A percentile compares a stretch with the other conserved stretches of the same genome.
Evolutionary conservation across 2,888 invertebrate genomes (phyloP).

Genomic region (Nipponacmea schrenckii): DNA sequence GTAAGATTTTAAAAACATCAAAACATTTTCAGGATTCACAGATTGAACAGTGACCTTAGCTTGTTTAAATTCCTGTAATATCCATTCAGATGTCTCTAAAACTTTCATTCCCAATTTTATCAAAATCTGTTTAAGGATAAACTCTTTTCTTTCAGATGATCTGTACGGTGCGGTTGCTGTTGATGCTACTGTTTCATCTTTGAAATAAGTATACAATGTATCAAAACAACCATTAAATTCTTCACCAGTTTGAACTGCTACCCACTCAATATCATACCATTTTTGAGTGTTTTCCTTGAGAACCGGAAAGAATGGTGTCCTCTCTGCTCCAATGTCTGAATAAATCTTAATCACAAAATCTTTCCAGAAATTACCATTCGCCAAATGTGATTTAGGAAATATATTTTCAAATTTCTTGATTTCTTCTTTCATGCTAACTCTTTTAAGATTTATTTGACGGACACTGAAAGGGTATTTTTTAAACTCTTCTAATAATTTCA

Average conservation of each 20-base stretch:
- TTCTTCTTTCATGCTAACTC: not conserved
- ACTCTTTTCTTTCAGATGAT: not conserved
- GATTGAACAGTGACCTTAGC: conserved; percentile 12
- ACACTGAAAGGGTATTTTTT: not conserved
- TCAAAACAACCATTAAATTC: not conserved
- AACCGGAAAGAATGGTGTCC: not conserved
- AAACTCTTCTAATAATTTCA: conserved; percentile 4
- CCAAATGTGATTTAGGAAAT: conserved; percentile 22
- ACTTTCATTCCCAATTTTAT: conserved; percentile 27
- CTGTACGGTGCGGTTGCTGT: not conserved
- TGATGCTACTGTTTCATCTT: not conserved
- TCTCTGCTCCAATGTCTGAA: not conserved
- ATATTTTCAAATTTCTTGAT: conserved; percentile 21
- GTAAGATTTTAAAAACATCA: conserved; percentile 23
- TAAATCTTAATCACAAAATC: conserved; percentile 12
- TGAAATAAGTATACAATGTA: not conserved
- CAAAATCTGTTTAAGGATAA: conserved; percentile 11
- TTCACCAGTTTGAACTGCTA: not conserved
- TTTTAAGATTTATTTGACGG: not conserved
- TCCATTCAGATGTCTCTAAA: conserved; percentile 13
- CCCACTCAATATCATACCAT: not conserved
- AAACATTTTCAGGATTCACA: conserved; percentile 22
- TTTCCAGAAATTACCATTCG: conserved; percentile 20
- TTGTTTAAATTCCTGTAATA: conserved; percentile 18
- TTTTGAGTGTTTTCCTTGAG: not conserved